A percentile compares a stretch with the other conserved stretches of the same genome.
Evolutionary conservation across 2,113 vertebrate species (phyloP).

Genomic region (Lutjanus erythropterus): DNA sequence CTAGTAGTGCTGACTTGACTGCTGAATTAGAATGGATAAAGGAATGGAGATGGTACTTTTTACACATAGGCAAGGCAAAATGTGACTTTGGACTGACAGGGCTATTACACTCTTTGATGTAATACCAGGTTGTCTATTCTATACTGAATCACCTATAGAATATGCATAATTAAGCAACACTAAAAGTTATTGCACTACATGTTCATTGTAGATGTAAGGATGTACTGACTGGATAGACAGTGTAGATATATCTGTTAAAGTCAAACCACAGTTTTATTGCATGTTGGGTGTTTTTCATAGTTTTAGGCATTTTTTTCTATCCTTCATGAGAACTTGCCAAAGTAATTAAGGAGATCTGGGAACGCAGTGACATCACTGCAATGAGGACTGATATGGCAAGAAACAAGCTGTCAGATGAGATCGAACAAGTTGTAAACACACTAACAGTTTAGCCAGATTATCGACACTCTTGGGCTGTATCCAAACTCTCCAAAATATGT

Average conservation of each 20-base stretch:
- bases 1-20: too few species aligned
- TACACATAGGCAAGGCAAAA: too few species aligned
- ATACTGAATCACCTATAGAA: not conserved
- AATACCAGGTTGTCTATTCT: too few species aligned
- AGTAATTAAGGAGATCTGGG: not conserved
- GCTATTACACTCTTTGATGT: too few species aligned
- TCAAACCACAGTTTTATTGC: not conserved
- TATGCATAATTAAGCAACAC: not conserved
- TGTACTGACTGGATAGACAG: not conserved
- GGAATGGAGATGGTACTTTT: too few species aligned
- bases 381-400: not conserved
- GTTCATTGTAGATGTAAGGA: not conserved
- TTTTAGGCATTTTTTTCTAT: not conserved
- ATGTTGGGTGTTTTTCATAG: not conserved
- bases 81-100: too few species aligned
- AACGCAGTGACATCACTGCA: not conserved
- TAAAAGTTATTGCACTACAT: too few species aligned
- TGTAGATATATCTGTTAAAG: not conserved
- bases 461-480: not conserved
- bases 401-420: not conserved
- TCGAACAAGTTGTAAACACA: not conserved
- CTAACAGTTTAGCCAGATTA: not conserved
- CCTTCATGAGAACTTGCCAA: not conserved
- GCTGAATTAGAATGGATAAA: too few species aligned
- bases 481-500: too few species aligned